phyloP scores from a whole-genome alignment of 1,140 invertebrate genomes.

The Ephestia elutella region DNA sequence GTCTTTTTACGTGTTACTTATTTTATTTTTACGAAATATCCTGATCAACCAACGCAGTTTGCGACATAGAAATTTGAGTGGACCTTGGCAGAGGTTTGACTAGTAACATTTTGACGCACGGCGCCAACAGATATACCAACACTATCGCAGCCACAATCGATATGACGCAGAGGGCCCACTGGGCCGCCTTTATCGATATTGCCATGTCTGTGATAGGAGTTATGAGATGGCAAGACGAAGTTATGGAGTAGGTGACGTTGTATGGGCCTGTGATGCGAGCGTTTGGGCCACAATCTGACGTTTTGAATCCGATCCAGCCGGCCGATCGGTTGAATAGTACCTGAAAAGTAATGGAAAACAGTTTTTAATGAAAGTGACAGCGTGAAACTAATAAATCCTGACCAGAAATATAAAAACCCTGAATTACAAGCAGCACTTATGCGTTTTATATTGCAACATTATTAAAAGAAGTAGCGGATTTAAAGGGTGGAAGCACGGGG shows the following conservation, averaged over 20 bases:
- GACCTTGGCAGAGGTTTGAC: constrained; percentile 37
- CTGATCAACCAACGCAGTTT: constrained; percentile 51
- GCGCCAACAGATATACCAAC: constrained; percentile 51
- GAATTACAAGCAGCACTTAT: too few relatives aligned
- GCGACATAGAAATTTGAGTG: constrained; percentile 55
- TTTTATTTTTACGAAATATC: constrained; percentile 23
- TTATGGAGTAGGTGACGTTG: constrained; percentile 35
- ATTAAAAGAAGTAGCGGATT: too few relatives aligned
- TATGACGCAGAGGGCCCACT: constrained; percentile 53
- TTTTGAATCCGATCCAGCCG: constrained; percentile 52
- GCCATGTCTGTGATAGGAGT: constrained; percentile 36
- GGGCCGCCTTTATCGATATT: constrained; percentile 54
- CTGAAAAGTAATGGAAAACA: constrained; percentile 32
- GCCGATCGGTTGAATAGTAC: constrained; percentile 58
- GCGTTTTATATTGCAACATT: too few relatives aligned
- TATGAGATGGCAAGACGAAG: constrained; percentile 33
- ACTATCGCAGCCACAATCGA: constrained; percentile 47
- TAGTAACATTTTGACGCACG: constrained; percentile 47
- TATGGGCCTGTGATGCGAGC: constrained; percentile 43
- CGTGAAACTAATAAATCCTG: too few relatives aligned
- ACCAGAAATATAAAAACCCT: too few relatives aligned
- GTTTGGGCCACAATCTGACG: constrained; percentile 48
- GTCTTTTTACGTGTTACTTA: too few relatives aligned
- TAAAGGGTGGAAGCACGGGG: too few relatives aligned
- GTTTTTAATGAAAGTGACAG: too few relatives aligned